These are phyloP conservation scores for Apomyelois bistriatella DNA, from an alignment of 2,888 invertebrate genomes.

Conservation along the genomic window DNA sequence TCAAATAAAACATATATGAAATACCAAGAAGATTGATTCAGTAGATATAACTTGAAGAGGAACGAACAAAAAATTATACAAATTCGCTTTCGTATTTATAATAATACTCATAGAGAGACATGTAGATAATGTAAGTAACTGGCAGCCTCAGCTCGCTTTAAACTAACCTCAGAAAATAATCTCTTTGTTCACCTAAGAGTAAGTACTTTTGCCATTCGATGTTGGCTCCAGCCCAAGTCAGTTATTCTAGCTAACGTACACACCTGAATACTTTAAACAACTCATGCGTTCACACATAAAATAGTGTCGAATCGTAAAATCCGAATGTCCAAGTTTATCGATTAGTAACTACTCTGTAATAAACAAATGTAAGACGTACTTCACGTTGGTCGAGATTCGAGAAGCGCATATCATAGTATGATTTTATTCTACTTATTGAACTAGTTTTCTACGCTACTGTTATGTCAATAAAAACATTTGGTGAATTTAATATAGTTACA, in stretches of 20 bases:
- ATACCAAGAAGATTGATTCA: too few species aligned
- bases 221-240: conserved; percentile 9
- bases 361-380: conserved; percentile 15
- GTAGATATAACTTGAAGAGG: too few species aligned
- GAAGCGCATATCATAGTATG: too few species aligned
- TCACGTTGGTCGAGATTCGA: neutral
- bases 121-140: neutral
- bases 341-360: conserved; percentile 20
- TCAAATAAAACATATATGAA: too few species aligned
- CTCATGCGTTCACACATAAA: conserved; percentile 10
- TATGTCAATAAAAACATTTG: too few species aligned
- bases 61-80: too few species aligned
- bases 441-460: too few species aligned
- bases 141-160: neutral
- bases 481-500: too few species aligned
- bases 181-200: neutral
- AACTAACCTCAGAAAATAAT: conserved; percentile 1
- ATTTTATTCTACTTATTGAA: too few species aligned
- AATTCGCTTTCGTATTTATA: too few species aligned
- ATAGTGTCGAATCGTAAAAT: conserved; percentile 14
- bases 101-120: too few species aligned
- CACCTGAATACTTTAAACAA: conserved; percentile 14
- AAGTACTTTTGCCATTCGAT: conserved; percentile 2
- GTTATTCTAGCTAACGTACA: conserved; percentile 12
- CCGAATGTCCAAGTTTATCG: conserved; percentile 17